Evolutionary conservation across 2,888 invertebrate species (phyloP).

Genomic region (Zhengitettix transpicula): DNA sequence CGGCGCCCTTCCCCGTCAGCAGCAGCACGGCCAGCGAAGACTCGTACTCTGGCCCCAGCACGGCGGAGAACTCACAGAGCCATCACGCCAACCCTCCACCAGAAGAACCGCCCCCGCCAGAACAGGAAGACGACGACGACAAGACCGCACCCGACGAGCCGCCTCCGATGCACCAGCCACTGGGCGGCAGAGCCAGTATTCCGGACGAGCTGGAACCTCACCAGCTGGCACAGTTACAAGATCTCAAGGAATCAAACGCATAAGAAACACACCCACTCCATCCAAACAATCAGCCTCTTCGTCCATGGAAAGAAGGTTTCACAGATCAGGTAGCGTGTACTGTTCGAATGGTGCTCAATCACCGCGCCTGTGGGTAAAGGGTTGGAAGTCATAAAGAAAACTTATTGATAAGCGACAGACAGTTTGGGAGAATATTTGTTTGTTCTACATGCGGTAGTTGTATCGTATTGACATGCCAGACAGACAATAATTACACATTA

Average conservation of each 20-base stretch:
- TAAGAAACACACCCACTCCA: constrained; percentile 28
- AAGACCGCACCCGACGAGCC: constrained; percentile 40
- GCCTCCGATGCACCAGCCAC: constrained; percentile 63
- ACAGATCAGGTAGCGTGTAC: too few species aligned
- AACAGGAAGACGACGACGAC: constrained; percentile 19
- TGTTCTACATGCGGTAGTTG: too few species aligned
- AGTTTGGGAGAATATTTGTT: too few species aligned
- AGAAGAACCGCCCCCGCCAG: constrained; percentile 27
- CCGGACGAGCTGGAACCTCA: constrained; percentile 81
- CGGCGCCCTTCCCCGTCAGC: constrained; percentile 40
- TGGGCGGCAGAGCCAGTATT: constrained; percentile 22
- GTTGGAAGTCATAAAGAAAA: too few species aligned
- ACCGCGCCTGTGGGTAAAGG: too few species aligned
- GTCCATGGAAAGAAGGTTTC: too few species aligned
- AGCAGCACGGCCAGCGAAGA: constrained; percentile 51
- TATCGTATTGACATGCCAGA: too few species aligned
- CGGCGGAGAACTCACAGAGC: constrained; percentile 42
- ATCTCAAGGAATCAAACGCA: constrained; percentile 82
- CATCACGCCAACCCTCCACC: constrained; percentile 21
- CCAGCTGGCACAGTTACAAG: constrained; percentile 72
- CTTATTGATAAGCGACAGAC: too few species aligned
- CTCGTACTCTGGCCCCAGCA: constrained; percentile 39
- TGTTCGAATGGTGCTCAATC: too few species aligned
- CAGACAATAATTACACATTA: too few species aligned
- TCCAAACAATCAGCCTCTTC: not conserved